Evolutionary conservation across 2,888 invertebrate genomes (phyloP).

Genomic region (Lithophane socia): DNA sequence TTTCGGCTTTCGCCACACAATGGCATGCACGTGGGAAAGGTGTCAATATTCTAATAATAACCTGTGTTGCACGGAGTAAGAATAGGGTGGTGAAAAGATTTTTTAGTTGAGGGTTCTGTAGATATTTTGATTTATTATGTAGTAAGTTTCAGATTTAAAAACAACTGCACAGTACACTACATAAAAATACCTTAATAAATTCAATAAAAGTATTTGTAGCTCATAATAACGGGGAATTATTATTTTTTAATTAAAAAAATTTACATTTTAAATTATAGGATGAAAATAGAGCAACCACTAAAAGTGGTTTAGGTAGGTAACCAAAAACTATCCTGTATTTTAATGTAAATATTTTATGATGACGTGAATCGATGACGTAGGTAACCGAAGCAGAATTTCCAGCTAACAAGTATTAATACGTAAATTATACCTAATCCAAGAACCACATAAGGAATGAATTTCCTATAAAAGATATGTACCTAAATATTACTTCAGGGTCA

Average conservation of each 20-base stretch:
- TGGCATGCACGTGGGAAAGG: slow-evolving; percentile 56
- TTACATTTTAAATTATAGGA: too few species aligned
- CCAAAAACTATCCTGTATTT: neutral
- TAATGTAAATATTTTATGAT: neutral
- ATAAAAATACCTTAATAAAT: neutral
- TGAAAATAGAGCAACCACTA: neutral
- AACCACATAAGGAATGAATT: neutral
- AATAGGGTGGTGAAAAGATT: slow-evolving; percentile 24
- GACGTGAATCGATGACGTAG: neutral
- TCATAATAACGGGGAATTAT: too few species aligned
- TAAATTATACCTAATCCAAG: neutral
- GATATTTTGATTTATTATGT: too few species aligned
- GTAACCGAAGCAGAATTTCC: neutral
- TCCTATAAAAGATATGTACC: neutral
- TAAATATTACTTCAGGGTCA: neutral
- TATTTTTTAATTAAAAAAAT: too few species aligned
- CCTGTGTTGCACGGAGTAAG: slow-evolving; percentile 31
- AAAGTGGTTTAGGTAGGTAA: neutral
- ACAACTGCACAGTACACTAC: too few species aligned
- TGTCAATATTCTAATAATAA: slow-evolving; percentile 62
- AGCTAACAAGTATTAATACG: neutral
- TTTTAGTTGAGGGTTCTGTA: slow-evolving; percentile 40
- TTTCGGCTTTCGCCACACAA: slow-evolving; percentile 35
- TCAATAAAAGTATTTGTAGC: neutral
- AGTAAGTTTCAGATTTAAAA: too few species aligned